Base-by-base conservation (phyloP, 1,140 invertebrate genomes). In the Agrilus planipennis region DNA sequence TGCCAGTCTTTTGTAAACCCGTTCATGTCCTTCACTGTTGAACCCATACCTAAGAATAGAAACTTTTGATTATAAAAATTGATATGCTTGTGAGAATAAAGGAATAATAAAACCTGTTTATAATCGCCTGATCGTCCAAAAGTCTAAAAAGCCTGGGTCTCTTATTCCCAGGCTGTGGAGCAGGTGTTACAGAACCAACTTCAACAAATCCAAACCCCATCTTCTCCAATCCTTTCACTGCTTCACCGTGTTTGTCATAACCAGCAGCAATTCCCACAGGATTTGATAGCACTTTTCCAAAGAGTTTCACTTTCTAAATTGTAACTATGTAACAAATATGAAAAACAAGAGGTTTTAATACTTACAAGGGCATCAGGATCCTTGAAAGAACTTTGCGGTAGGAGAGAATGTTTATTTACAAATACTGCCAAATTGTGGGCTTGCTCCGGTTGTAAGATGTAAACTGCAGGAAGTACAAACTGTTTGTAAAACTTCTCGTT, bases 181-280 rank as follows among this genome's bases (percentile, higher is more conserved):
- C 46, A 2, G 94, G 95, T 4, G 95, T 99, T 0, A 99, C 79
- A 11, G 92, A 93, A 47, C 94, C 94, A 50, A 99, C 79, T 75
- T 99, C 95, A 22, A 98, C 78, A 68, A 96, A 92, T 16, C 92
- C 83, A 70, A 98, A 97, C 0, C 94, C 94, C 36, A 91, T 67
- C 53, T 81, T 77, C 32, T 76, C 71, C 18, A 99, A 62, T 0
- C 87, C 85, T 44, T 77, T 62, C 1, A 96, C 70, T 17, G 87
- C 89, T 70, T 97, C 89, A 7, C 77, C 94, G 65, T 98, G 79
- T 61, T 99, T 99, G 62, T 99, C 95, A 70, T 97, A 98, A 2
- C 95, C 95, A 45, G 95, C 95, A 32, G 94, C 94, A 50, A 98
- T 79, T 20, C 95, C 95, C 53, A 99, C 57, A 1, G 93, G 93